A percentile compares a stretch with the other conserved stretches of the same genome.
Evolutionary conservation across 35 echinoderm and acorn worm genomes (phyloP).

Genomic region (Ptychodera flava): DNA sequence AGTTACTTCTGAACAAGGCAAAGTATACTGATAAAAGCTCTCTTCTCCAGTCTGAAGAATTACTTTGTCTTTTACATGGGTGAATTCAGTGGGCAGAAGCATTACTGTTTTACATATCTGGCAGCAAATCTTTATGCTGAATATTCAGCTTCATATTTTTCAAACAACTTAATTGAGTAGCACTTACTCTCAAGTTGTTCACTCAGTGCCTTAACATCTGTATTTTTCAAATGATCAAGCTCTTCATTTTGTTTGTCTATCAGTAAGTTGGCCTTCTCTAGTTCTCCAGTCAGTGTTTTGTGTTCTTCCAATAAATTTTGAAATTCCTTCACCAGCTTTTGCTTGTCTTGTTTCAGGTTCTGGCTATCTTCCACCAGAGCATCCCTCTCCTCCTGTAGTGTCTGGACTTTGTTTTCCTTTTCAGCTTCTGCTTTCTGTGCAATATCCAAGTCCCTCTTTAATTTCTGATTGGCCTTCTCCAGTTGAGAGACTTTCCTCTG

Average conservation of each 20-base stretch:
- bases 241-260: not conserved
- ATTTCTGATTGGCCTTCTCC: slow-evolving; percentile 9
- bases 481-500: slow-evolving; percentile 11
- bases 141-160: no score
- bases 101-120: no score
- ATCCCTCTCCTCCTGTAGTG: slow-evolving; percentile 19
- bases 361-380: slow-evolving; percentile 18
- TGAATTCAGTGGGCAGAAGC: no score
- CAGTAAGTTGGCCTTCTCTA: not conserved
- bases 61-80: no score
- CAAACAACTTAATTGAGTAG: no score
- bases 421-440: not conserved
- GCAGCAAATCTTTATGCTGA: no score
- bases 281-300: not conserved
- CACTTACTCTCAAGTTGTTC: not conserved
- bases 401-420: slow-evolving; percentile 24
- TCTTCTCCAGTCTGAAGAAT: no score
- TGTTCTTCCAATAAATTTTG: not conserved
- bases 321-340: slow-evolving; percentile 14
- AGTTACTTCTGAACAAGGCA: no score
- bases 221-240: not conserved
- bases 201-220: not conserved
- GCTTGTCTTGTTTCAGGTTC: slow-evolving; percentile 11
- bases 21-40: no score
- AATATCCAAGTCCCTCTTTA: not conserved